phyloP scores from a whole-genome alignment of 2,888 invertebrate species.

The Margaritifera margaritifera region DNA sequence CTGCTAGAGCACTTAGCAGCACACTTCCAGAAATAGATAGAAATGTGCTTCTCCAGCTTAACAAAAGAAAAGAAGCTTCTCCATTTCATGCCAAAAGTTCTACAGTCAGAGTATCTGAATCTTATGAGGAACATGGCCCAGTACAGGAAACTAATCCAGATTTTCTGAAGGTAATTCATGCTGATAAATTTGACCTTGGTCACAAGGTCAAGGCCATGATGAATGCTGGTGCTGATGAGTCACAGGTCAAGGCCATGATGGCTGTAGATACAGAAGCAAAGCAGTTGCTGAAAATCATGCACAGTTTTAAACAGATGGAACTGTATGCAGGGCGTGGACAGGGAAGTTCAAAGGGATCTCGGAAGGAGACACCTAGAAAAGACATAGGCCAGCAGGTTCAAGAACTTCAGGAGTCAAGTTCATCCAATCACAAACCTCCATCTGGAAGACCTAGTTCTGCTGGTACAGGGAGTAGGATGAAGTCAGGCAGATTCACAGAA shows the following conservation, averaged over 20 bases:
- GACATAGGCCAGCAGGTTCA: slow-evolving; percentile 5
- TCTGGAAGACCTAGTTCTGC: slow-evolving; percentile 49
- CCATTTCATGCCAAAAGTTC: slow-evolving; percentile 56
- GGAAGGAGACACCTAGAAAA: slow-evolving; percentile 34
- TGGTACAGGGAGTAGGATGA: slow-evolving; percentile 39
- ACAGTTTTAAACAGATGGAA: slow-evolving; percentile 63
- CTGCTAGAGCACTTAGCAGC: slow-evolving; percentile 38
- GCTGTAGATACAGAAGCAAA: slow-evolving; percentile 53
- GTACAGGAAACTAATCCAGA: slow-evolving; percentile 48
- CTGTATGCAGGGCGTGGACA: slow-evolving; percentile 56
- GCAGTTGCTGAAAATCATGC: slow-evolving; percentile 60
- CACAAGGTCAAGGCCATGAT: slow-evolving; percentile 55
- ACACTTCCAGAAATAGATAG: slow-evolving; percentile 60
- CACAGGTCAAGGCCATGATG: slow-evolving; percentile 46
- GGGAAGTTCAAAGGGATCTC: slow-evolving; percentile 24
- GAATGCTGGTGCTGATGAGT: slow-evolving; percentile 48
- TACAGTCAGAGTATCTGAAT: slow-evolving; percentile 26
- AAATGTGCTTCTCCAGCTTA: slow-evolving; percentile 47
- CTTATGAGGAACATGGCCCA: slow-evolving; percentile 37
- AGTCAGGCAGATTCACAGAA: slow-evolving; percentile 54
- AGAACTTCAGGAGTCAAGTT: too few species aligned
- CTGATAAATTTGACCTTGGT: slow-evolving; percentile 46
- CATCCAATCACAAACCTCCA: too few species aligned
- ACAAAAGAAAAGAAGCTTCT: slow-evolving; percentile 43
- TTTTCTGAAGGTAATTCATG: slow-evolving; percentile 46